Evolutionary conservation across 2,888 invertebrate genomes (phyloP), one percentile per base, ranked within the genome.

Genomic region (Gonocerus acuteangulatus): DNA sequence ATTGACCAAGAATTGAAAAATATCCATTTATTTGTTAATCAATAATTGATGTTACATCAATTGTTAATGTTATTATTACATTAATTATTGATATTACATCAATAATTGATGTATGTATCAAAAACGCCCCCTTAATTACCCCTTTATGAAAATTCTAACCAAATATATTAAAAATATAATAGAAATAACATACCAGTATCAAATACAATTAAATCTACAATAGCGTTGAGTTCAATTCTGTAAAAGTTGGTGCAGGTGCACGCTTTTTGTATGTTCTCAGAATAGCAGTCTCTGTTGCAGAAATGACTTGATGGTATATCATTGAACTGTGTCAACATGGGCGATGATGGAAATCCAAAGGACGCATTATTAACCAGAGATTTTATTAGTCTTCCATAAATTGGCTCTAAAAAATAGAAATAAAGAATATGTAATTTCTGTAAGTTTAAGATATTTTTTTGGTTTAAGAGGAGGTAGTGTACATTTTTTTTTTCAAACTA

Each of bases 211-310:
- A 89, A 73, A 71, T 89, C 88, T 3, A 87, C 85, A 0, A 82
- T 80, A 7, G 84, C 77, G 13, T 80, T 82, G 19, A 86, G 72
- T 0, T 81, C 80, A 7, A 89, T 77, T 44, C 79, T 76, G 68
- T 85, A 80, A 13, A 85, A 76, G 69, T 88, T 85, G 7, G 85
- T 81, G 70, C 89, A 89, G 72, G 86, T 85, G 70, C 84, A 84
- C 57, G 60, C 56, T 42, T 51, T 48, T 16, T 39, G 16, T 1
- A 56, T 27, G 16, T 39, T 23, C 15, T 32, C 13, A n/a, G 52
- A 18, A 36, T 59, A 32, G n/a, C 63, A 59, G 13, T 62, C 52
- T 3, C 32, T 45, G n/a, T 49, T 18, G 69, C 73, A 72, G 75
- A 69, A 69, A 84, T 85, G 64, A 81, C 72, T 21, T 15, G 15